Evolutionary conservation across 2,888 invertebrate species (phyloP), one percentile per base, ranked within the genome.

Genomic region (Amblyjoppa fuscipennis): DNA sequence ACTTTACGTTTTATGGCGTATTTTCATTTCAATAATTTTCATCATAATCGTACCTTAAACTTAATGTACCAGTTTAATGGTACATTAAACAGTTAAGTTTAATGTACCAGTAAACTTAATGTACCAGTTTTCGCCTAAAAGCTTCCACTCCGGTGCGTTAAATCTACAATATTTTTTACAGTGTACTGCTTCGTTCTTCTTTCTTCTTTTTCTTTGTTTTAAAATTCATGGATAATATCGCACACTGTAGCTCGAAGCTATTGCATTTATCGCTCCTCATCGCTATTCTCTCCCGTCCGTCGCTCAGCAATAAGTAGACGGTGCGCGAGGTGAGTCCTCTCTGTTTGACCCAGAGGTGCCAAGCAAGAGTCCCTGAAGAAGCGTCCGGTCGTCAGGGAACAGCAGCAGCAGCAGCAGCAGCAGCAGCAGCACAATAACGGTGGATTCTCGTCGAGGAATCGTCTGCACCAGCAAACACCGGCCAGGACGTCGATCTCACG

Each of bases 361-460:
- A 94, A 94, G 91, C 93, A 94, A 89, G 93, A 93, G 86, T 91
- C 93, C 11, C 83, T 93, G 88, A 92, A 92, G 88, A 93, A 93
- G 87, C 90, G 92, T 81, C 90, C 90, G 68, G 53, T 69, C 45
- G 85, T 69, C 73, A 90, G 88, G 83, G 88, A 91, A 49, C 91
- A 92, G 38, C 89, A 20, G 20, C 20, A 20, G 20, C 20, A 20
- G 20, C 20, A 90, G 16, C 73, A 56, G 20, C 81, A 68, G 61
- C 16, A 66, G 71, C 70, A 71, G 41, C 77, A 64, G 49, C 71
- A 25, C 81, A 34, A 61, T 84, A 68, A 83, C 69, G 71, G 87
- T 87, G 38, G 89, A 89, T 61, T 28, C 28, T 61, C 90, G 88
- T 89, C 83, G 85, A 90, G 88, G 31, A 84, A 77, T 76, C 75